These are phyloP conservation scores for Corydoras maculifer DNA, from an alignment of 2,113 vertebrate species.

Conservation along the genomic window DNA sequence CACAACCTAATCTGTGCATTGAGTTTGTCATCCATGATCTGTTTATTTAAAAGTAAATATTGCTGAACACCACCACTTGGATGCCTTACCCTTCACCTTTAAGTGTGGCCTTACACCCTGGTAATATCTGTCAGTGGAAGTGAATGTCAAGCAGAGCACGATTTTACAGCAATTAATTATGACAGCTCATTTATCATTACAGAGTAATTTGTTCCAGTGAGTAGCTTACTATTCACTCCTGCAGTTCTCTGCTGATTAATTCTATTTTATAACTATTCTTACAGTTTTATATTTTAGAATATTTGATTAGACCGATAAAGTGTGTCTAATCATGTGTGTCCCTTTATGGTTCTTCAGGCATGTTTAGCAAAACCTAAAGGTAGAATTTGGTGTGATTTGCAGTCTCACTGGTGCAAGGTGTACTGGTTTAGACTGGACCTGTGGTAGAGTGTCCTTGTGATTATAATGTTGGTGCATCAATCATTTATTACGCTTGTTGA, in stretches of 20 bases:
- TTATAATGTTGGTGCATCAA: constrained; percentile 15
- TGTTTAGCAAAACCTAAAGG: neutral
- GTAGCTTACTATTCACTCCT: constrained; percentile 51
- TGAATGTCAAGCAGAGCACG: constrained; percentile 53
- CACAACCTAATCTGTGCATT: too few relatives aligned
- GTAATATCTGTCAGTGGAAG: constrained; percentile 16
- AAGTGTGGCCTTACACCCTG: constrained; percentile 7
- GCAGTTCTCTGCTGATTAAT: neutral
- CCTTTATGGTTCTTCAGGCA: neutral
- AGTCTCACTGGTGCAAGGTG: neutral
- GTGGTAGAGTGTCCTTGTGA: constrained; percentile 40
- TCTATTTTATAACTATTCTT: too few relatives aligned
- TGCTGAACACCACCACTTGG: too few relatives aligned
- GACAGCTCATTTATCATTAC: constrained; percentile 69
- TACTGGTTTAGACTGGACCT: constrained; percentile 14
- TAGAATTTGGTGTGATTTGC: too few relatives aligned
- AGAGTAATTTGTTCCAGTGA: constrained; percentile 54
- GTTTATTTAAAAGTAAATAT: too few relatives aligned
- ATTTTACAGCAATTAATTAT: constrained; percentile 57
- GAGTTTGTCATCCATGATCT: too few relatives aligned
- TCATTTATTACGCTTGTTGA: constrained; percentile 27
- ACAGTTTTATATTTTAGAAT: too few relatives aligned
- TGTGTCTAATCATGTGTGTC: too few relatives aligned
- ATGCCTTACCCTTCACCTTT: too few relatives aligned
- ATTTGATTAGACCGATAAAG: too few relatives aligned